Percentiles rank a stretch among this genome's conserved stretches.
Evolutionary conservation across 1,140 invertebrate genomes (phyloP).

Genomic region (Globodera rostochiensis): DNA sequence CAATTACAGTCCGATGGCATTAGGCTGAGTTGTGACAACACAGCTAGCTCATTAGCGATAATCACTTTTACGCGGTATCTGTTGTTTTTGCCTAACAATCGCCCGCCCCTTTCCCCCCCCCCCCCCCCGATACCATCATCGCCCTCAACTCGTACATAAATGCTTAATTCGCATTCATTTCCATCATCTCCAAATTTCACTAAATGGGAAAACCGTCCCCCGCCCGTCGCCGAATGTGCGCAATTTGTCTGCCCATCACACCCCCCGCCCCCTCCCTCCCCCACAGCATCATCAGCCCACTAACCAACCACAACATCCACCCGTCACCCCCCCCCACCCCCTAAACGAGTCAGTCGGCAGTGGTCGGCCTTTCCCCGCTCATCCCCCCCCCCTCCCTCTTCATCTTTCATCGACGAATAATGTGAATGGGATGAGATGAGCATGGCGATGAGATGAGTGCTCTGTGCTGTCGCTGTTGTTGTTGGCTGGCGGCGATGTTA

Average conservation of each 20-base stretch:
- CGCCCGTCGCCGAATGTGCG: background rate
- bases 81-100: background rate
- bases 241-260: conserved; percentile 11
- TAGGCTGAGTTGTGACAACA: too few species aligned
- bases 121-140: background rate
- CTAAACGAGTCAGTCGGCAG: conserved; percentile 9
- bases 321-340: background rate
- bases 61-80: background rate
- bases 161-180: background rate
- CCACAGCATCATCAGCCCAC: background rate
- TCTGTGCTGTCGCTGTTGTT: background rate
- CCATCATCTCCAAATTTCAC: background rate
- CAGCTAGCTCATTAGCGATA: background rate
- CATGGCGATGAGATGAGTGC: conserved; percentile 13
- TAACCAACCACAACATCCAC: background rate
- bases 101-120: too few species aligned
- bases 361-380: background rate
- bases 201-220: too few species aligned
- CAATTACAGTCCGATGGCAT: too few species aligned
- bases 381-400: background rate
- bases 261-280: background rate
- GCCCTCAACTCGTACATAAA: background rate
- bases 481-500: conserved; percentile 16
- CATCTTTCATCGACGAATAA: conserved; percentile 17
- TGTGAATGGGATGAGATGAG: background rate